These are phyloP conservation scores for Tringa solitaria DNA, from an alignment of 2,113 vertebrate species.

Conservation along the genomic window DNA sequence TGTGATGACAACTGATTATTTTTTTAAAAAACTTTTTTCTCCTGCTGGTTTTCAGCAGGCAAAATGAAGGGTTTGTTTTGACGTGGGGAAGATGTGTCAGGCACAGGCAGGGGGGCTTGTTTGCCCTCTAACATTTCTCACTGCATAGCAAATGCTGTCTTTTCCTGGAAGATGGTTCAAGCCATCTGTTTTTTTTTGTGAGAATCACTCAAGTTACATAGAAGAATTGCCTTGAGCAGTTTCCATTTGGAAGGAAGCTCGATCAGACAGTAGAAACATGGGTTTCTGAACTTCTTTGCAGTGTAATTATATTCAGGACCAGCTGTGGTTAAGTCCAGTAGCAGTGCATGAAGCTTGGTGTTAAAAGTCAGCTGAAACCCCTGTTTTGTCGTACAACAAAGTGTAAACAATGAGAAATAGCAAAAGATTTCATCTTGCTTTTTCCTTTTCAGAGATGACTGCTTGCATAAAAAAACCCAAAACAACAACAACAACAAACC, in stretches of 20 bases:
- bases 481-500: background rate
- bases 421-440: background rate
- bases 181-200: background rate
- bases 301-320: background rate
- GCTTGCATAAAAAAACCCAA: background rate
- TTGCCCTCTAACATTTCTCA: slow-evolving; percentile 12
- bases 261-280: background rate
- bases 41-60: background rate
- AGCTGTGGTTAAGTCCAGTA: background rate
- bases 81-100: background rate
- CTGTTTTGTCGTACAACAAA: background rate
- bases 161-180: background rate
- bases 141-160: background rate
- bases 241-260: background rate
- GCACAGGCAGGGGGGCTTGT: background rate
- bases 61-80: background rate
- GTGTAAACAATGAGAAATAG: background rate
- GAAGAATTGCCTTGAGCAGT: background rate
- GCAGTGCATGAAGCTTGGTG: background rate
- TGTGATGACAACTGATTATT: background rate
- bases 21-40: background rate
- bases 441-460: background rate
- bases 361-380: background rate
- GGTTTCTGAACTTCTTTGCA: background rate
- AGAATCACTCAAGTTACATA: background rate